Evolutionary conservation across 1,140 invertebrate species (phyloP).

Genomic region (Orius insidiosus): DNA sequence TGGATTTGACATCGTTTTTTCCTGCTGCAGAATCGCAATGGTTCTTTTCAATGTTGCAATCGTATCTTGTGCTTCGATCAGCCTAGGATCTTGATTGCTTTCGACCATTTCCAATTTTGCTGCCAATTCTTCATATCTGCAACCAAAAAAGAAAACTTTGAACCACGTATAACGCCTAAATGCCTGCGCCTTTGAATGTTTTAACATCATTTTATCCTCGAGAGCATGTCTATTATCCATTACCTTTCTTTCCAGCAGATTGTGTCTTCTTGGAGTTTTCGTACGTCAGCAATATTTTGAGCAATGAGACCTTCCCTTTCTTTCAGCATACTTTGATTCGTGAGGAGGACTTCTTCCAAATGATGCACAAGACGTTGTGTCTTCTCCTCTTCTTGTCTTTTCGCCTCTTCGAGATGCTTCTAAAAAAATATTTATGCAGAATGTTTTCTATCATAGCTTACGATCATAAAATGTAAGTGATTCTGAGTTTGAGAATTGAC

Average conservation of each 20-base stretch:
- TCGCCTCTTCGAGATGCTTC: constrained; percentile 15
- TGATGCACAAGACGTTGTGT: constrained; percentile 16
- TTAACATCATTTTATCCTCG: too few species aligned
- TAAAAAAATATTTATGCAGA: background rate
- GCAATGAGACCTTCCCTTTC: constrained; percentile 18
- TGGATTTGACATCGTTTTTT: constrained; percentile 2
- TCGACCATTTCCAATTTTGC: constrained; percentile 18
- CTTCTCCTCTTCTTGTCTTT: constrained; percentile 15
- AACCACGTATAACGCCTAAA: background rate
- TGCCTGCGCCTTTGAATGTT: too few species aligned
- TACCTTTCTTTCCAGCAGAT: constrained; percentile 20
- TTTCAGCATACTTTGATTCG: constrained; percentile 14
- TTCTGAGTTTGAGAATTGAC: background rate
- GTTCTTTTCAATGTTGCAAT: constrained; percentile 17
- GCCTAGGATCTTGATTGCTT: constrained; percentile 14
- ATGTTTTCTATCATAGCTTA: background rate
- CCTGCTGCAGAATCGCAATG: constrained; percentile 15
- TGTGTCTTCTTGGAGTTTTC: constrained; percentile 20
- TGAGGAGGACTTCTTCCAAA: constrained; percentile 17
- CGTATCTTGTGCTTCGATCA: constrained; percentile 17
- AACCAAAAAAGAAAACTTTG: constrained; percentile 2
- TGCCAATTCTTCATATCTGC: constrained; percentile 19
- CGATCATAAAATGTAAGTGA: constrained; percentile 8
- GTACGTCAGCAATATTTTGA: constrained; percentile 19
- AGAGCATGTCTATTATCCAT: too few species aligned